Base-by-base conservation (phyloP, 2,797 vertebrate species). In the Pangasius djambal region DNA sequence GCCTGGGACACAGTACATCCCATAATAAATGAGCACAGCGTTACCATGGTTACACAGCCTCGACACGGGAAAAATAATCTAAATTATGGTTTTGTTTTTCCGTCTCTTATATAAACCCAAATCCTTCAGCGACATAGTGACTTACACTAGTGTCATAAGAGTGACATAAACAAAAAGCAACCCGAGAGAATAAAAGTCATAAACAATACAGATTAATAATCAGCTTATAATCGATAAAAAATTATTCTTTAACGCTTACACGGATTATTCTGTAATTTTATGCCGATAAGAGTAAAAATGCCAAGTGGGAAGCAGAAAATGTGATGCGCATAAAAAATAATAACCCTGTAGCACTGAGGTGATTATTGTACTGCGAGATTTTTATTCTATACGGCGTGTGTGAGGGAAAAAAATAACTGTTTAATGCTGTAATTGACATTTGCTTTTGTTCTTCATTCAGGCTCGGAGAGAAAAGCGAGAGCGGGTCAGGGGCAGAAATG, bases 11-110 rank as follows among this genome's bases (percentile, higher is more conserved):
- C 10, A n/a, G 13, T 15, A 52, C 12, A 78, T 50, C 75, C 75
- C 75, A 78, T 78, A 78, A 52, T 78, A n/a, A 52, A 52, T 1
- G 2, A 78, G 6, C 44, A 52, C 75, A 78, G 25, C 2, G 28
- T 78, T 52, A 15, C 48, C 75, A 78, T 78, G 48, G 75, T 78
- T 78, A 78, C 75, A 52, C 75, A 28, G 13, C 28, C 40, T 48
- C 9, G 1, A 48, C 22, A 75, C 3, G 5, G 18, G 70, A 25
- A 40, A 34, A 22, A 74, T 28, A 13, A 13, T 50, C 74, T 6
- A 6, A 50, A 75, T 48, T 12, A 28, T 15, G 9, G 20, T 25
- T 77, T 28, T 37, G 4, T 48, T 25, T 77, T 50, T 50, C 70
- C 15, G 20, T 44, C 20, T 44, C 37, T 74, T 70, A 6, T 69